Base-by-base conservation (phyloP, 1,140 invertebrate genomes). In the Drosophila insularis region DNA sequence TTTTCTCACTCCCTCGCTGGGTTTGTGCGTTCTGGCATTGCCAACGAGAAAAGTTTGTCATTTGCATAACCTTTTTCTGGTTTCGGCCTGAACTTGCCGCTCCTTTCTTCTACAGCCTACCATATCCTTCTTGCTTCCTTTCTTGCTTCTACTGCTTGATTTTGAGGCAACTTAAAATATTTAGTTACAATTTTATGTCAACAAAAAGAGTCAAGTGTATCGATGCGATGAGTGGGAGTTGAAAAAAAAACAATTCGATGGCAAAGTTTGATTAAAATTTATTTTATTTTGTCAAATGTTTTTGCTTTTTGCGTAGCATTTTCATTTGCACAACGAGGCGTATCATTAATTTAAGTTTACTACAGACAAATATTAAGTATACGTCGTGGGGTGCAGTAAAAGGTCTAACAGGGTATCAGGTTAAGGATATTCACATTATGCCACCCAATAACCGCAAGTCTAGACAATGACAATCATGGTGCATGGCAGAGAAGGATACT, bases 81-180 rank as follows among this genome's bases (percentile, higher is more conserved):
- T 53, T 21, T 27, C 37, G 39, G 19, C 55, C 43, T 50, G 17
- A 8, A 19, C 17, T 50, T 50, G 19, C 43, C 4, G 17, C 43
- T 21, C 43, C 43, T 8, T 10, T 10, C 8, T 17, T 19, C 14
- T 17, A 19, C 17, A 2, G 6, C 6, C 14, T 7, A 46, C 6
- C 0, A 2, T 17, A 2, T 0, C 27, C 27, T 1, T 43, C 40
- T 17, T 39, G 2, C 11, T 39, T 5, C 40, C 17, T 17, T 11
- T n/a, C 11, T 8, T 50, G n/a, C 19, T 50, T 50, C 19, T 4
- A 6, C 43, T 21, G 17, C 79, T 87, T 87, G 87, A 87, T 87
- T 87, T 87, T 89, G 89, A 87, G 89, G 84, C 82, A 87, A 87
- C 89, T 87, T 87, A 89, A 87, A 89, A 87, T 87, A 87, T 87